These are phyloP conservation scores for Palloptera scutellata DNA, from an alignment of 2,888 invertebrate species.

Conservation along the genomic window DNA sequence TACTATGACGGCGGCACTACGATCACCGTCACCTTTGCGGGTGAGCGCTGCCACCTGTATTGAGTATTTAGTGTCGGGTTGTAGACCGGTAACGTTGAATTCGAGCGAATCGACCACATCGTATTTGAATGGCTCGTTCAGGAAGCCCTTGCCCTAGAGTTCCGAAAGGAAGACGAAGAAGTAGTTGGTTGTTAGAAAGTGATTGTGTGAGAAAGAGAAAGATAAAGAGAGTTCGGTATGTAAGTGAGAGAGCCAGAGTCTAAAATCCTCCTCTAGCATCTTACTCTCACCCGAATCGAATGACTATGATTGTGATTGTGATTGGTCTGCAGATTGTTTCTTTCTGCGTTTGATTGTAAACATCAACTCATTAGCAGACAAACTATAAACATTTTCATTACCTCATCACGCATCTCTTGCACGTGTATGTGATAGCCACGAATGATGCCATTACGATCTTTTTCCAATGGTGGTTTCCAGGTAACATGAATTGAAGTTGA, in stretches of 20 bases:
- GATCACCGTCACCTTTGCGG: conserved; percentile 94
- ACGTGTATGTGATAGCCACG: conserved; percentile 96
- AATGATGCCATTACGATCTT: conserved; percentile 94
- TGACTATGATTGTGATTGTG: not conserved
- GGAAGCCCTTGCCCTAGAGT: conserved; percentile 68
- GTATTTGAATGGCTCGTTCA: conserved; percentile 87
- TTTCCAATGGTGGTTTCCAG: conserved; percentile 92
- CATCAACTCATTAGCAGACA: not conserved
- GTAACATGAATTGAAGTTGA: conserved; percentile 94
- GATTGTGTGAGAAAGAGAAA: no score
- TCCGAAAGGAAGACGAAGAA: not conserved
- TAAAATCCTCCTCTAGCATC: no score
- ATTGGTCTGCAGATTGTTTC: not conserved
- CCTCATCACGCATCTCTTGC: conserved; percentile 88
- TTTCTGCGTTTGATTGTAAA: not conserved
- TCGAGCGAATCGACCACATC: conserved; percentile 86
- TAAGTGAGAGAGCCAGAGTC: no score
- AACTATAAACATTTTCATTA: conserved; percentile 56
- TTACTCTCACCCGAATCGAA: no score
- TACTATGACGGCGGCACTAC: conserved; percentile 84
- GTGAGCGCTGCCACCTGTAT: conserved; percentile 96
- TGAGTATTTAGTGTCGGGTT: conserved; percentile 94
- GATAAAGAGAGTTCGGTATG: no score
- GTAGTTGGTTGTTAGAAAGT: not conserved
- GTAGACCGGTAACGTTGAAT: conserved; percentile 85